Conservation (phyloP, 2,797 vertebrate genomes). For the Crocidura indochinensis region DNA sequence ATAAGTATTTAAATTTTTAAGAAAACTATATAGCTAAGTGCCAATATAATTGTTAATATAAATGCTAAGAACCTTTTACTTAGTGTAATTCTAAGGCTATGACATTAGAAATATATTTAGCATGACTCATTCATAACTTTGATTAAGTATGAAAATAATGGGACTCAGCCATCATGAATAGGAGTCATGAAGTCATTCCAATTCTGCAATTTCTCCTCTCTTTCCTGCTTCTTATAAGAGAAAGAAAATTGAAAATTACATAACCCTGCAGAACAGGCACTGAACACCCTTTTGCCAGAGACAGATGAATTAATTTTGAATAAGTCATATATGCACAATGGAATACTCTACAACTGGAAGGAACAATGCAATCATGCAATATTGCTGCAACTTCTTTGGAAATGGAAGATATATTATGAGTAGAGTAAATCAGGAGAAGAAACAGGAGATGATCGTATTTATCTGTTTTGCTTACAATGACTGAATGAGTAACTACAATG, state of each 20-base stretch:
- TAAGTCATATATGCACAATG: too few species aligned
- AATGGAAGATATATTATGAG: too few species aligned
- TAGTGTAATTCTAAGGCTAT: neutral
- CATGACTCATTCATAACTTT: neutral
- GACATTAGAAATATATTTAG: neutral
- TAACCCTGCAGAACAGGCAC: neutral
- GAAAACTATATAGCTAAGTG: neutral
- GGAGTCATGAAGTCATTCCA: neutral
- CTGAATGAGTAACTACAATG: too few species aligned
- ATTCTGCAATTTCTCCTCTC: neutral
- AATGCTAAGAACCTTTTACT: conserved; percentile 1
- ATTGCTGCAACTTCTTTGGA: too few species aligned
- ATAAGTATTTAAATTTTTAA: neutral
- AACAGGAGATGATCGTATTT: too few species aligned
- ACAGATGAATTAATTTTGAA: too few species aligned
- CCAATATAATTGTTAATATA: conserved; percentile 31
- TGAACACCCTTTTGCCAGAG: too few species aligned
- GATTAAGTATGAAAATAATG: neutral
- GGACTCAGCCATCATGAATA: neutral
- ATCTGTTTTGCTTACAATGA: too few species aligned
- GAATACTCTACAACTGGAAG: too few species aligned
- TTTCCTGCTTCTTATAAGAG: neutral
- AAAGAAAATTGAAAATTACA: neutral
- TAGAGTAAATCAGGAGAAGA: too few species aligned
- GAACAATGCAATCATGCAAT: too few species aligned